phyloP scores from a whole-genome alignment of 2,888 invertebrate genomes.

The Linyphia triangularis region DNA sequence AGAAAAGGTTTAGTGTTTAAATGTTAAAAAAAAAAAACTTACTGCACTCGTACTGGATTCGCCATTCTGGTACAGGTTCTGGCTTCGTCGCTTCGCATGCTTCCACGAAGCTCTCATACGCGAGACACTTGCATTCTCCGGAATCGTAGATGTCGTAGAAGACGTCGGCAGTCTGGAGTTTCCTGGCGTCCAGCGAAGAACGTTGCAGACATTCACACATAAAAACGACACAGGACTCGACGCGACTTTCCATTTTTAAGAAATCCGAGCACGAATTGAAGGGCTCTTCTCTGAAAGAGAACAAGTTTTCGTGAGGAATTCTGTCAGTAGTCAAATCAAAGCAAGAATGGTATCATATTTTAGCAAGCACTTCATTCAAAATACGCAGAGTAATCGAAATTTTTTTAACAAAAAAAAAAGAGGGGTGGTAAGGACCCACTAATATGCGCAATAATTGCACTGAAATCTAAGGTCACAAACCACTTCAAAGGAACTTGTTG shows the following conservation, averaged over 20 bases:
- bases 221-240: constrained; percentile 87
- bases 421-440: no score
- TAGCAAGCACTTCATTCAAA: no score
- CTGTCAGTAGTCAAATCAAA: neutral
- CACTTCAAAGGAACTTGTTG: no score
- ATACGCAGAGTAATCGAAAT: no score
- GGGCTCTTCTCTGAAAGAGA: constrained; percentile 83
- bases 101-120: constrained; percentile 86
- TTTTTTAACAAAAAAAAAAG: no score
- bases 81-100: constrained; percentile 86
- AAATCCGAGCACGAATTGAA: constrained; percentile 80
- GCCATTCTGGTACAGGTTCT: constrained; percentile 83
- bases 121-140: constrained; percentile 85
- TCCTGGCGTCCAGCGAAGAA: constrained; percentile 55
- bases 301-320: no score
- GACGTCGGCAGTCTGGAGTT: constrained; percentile 74
- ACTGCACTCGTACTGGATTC: constrained; percentile 77
- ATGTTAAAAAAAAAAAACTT: constrained; percentile 53
- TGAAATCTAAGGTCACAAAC: no score
- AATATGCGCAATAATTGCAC: no score
- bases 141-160: constrained; percentile 77
- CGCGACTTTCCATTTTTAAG: constrained; percentile 84
- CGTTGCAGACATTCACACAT: constrained; percentile 86
- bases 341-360: neutral
- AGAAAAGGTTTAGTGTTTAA: no score